Percentiles rank a stretch among this genome's conserved stretches.
phyloP scores from a whole-genome alignment of 2,113 vertebrate species.

The Neogale vison region DNA sequence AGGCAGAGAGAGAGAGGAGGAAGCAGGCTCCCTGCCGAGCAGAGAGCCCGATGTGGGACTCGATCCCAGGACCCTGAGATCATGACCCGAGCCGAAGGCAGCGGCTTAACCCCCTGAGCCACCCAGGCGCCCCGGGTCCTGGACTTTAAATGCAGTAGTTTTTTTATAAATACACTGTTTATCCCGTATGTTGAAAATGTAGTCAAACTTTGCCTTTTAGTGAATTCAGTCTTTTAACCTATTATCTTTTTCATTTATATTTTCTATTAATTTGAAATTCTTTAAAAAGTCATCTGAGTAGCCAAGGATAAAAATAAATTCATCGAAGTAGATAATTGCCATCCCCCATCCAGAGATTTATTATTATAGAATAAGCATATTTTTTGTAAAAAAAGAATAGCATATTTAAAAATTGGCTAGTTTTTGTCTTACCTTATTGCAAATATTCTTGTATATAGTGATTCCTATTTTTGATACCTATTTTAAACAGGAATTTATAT shows the following conservation, averaged over 20 bases:
- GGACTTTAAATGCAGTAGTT: not conserved
- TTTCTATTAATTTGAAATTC: constrained; percentile 28
- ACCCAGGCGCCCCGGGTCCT: no score
- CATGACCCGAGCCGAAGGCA: no score
- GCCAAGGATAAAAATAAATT: constrained; percentile 31
- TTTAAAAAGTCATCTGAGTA: constrained; percentile 32
- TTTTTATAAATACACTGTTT: not conserved
- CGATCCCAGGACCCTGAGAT: no score
- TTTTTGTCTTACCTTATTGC: constrained; percentile 40
- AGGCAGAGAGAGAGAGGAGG: no score
- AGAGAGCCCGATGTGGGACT: no score
- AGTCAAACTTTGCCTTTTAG: not conserved
- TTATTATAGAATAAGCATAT: constrained; percentile 40
- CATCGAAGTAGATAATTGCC: not conserved
- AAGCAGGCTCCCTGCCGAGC: no score
- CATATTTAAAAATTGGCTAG: not conserved
- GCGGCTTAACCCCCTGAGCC: no score
- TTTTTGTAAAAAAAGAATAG: not conserved
- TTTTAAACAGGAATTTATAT: constrained; percentile 32
- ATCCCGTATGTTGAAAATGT: constrained; percentile 12
- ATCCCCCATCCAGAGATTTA: not conserved
- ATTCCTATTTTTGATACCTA: constrained; percentile 33
- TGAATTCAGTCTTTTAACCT: not conserved
- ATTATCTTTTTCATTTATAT: not conserved
- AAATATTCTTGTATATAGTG: not conserved